A percentile compares a stretch with the other conserved stretches of the same genome.
Conservation (phyloP, 30 jellyfish, hydroid and myxozoan genomes). For the Nemopilema nomurai region DNA sequence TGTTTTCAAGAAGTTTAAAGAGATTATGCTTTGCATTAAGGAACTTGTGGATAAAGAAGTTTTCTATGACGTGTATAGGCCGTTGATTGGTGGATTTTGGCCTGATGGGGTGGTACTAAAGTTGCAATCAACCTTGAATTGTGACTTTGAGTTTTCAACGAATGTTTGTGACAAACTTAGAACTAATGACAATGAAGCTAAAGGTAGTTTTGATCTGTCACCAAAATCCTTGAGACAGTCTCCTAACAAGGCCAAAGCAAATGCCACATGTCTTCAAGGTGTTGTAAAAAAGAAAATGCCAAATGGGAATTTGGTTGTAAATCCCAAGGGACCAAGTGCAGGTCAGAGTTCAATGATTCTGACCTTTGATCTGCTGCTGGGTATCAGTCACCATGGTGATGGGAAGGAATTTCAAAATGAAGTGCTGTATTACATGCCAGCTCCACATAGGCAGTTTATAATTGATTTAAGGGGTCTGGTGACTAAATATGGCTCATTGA, state of each 20-base stretch:
- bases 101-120: slow-evolving; percentile 46
- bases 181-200: too few relatives aligned
- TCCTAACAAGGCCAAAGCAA: neutral
- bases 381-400: slow-evolving; percentile 49
- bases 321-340: slow-evolving; percentile 64
- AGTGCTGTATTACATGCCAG: slow-evolving; percentile 51
- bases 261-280: neutral
- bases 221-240: neutral
- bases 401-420: slow-evolving; percentile 66
- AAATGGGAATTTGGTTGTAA: slow-evolving; percentile 20
- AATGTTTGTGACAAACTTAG: too few relatives aligned
- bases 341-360: slow-evolving; percentile 65
- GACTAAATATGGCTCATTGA: slow-evolving; percentile 20
- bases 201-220: neutral
- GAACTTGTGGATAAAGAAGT: slow-evolving; percentile 32
- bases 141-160: neutral
- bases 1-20: slow-evolving; percentile 37
- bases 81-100: slow-evolving; percentile 59
- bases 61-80: slow-evolving; percentile 54
- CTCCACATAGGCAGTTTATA: slow-evolving; percentile 19
- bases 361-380: slow-evolving; percentile 54
- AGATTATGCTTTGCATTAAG: neutral
- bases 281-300: neutral
- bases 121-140: neutral
- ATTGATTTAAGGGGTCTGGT: slow-evolving; percentile 26